Percentiles rank a stretch among this genome's conserved stretches.
phyloP scores from a whole-genome alignment of 2,888 invertebrate species.

The Horisme vitalbata region DNA sequence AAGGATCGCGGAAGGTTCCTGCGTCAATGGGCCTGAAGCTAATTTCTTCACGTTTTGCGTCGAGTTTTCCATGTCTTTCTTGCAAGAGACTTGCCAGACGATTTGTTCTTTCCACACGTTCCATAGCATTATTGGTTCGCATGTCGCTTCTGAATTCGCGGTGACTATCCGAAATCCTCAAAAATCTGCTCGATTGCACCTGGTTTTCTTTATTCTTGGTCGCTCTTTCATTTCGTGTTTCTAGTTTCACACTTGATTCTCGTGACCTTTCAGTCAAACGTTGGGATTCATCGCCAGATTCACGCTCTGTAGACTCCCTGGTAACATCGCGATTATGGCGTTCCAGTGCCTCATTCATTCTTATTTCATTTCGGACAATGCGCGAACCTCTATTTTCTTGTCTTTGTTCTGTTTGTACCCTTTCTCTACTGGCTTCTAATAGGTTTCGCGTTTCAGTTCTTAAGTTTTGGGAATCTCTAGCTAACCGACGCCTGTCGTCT shows the following conservation, averaged over 20 bases:
- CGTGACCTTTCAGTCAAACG: conserved; percentile 1
- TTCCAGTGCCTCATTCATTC: neutral
- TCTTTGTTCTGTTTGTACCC: conserved; percentile 11
- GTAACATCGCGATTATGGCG: conserved; percentile 7
- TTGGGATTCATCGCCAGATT: conserved; percentile 5
- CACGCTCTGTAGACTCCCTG: conserved; percentile 8
- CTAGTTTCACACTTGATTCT: neutral
- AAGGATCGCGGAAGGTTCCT: conserved; percentile 23
- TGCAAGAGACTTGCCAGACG: neutral
- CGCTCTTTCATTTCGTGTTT: conserved; percentile 13
- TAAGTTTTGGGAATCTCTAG: conserved; percentile 1
- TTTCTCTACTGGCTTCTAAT: conserved; percentile 12
- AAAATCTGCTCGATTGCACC: neutral
- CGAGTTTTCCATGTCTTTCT: conserved; percentile 1
- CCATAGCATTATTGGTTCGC: conserved; percentile 6
- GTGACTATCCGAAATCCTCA: conserved; percentile 6
- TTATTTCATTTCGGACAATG: conserved; percentile 4
- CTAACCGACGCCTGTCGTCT: neutral
- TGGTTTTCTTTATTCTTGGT: conserved; percentile 6
- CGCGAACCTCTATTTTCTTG: conserved; percentile 5
- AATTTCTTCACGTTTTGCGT: conserved; percentile 30
- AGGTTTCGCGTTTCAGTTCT: neutral
- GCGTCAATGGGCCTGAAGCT: conserved; percentile 30
- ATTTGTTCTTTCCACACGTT: conserved; percentile 6
- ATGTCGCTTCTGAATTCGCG: conserved; percentile 14